These are phyloP conservation scores for Lordiphosa fenestrarum DNA, from an alignment of 2,888 invertebrate genomes.

Conservation along the genomic window DNA sequence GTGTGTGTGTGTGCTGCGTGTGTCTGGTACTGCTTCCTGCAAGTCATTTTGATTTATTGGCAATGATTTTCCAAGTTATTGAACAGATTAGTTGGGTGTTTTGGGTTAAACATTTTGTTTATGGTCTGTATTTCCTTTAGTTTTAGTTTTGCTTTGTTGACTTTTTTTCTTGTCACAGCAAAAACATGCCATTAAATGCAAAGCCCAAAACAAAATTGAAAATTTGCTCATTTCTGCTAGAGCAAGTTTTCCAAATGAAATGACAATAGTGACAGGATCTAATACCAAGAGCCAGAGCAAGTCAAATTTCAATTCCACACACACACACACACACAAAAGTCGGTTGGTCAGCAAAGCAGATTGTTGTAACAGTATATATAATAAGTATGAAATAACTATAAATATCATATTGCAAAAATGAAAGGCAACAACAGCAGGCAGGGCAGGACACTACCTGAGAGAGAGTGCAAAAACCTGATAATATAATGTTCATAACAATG, in stretches of 20 bases:
- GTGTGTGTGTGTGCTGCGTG: conserved; percentile 12
- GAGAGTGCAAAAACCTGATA: conserved; percentile 21
- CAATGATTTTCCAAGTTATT: conserved; percentile 79
- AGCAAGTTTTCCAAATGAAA: conserved; percentile 68
- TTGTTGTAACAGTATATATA: conserved; percentile 54
- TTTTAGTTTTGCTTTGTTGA: conserved; percentile 26
- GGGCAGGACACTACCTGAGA: conserved; percentile 16
- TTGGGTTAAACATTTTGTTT: conserved; percentile 73
- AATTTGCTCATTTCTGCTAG: conserved; percentile 61
- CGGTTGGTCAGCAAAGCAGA: conserved; percentile 47
- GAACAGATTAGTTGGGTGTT: conserved; percentile 77
- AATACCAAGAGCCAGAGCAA: conserved; percentile 42
- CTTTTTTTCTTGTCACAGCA: conserved; percentile 9
- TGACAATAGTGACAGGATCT: conserved; percentile 51
- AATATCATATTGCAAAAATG: conserved; percentile 68
- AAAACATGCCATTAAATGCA: conserved; percentile 62
- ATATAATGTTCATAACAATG: conserved; percentile 60
- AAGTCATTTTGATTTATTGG: conserved; percentile 79
- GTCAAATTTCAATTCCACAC: conserved; percentile 55
- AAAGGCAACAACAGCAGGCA: conserved; percentile 45
- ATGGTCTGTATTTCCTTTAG: conserved; percentile 39
- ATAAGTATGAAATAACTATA: conserved; percentile 71
- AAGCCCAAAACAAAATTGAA: conserved; percentile 56
- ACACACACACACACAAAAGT: conserved; percentile 4
- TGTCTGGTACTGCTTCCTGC: conserved; percentile 44